These are phyloP conservation scores for Panurus biarmicus DNA, from an alignment of 2,113 vertebrate species.

Conservation along the genomic window DNA sequence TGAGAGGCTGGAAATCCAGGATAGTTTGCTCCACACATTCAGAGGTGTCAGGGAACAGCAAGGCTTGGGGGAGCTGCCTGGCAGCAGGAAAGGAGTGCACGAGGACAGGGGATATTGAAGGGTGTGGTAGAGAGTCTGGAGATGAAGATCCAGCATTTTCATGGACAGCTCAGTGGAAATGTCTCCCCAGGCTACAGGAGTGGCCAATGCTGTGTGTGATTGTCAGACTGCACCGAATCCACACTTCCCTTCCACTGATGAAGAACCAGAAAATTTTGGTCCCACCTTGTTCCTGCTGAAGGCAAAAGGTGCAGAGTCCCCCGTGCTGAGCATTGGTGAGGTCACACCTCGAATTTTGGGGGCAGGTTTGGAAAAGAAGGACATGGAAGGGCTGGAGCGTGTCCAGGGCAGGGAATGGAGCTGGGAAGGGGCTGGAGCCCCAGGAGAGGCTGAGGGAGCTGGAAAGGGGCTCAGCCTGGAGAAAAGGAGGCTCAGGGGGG, in stretches of 20 bases:
- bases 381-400: accelerated
- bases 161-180: neutral
- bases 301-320: neutral
- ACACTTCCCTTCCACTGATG: neutral
- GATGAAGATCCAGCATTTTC: neutral
- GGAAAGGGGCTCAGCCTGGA: neutral
- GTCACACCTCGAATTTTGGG: neutral
- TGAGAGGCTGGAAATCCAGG: neutral
- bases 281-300: neutral
- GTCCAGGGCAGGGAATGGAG: accelerated
- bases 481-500: neutral
- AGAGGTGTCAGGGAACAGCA: neutral
- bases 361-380: neutral
- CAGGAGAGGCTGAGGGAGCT: neutral
- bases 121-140: neutral
- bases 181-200: neutral
- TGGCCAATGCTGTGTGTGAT: neutral
- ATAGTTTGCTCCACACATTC: neutral
- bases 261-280: neutral
- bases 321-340: neutral
- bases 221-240: neutral
- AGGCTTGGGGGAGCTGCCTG: neutral
- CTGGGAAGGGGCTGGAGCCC: neutral
- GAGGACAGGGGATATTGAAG: neutral
- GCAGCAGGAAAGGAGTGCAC: neutral